Evolutionary conservation across 2,797 vertebrate species (phyloP), one percentile per base, ranked within the genome.

Genomic region (Falco columbarius): DNA sequence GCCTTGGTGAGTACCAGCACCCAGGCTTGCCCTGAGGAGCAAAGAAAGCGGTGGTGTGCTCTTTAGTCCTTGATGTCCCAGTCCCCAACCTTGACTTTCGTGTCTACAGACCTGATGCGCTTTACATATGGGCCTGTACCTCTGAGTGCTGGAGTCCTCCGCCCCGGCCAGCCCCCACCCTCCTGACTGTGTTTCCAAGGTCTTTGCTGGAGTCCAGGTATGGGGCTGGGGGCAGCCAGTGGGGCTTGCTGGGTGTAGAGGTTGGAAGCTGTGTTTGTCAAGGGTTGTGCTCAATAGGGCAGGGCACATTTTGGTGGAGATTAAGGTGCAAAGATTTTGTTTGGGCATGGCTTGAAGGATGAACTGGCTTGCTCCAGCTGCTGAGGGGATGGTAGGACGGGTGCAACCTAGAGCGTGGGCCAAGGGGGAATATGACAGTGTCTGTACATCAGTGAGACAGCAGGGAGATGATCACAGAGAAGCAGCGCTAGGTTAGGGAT

Each of bases 191-290:
- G 12, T 54, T 79, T 72, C 26, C 40, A 61, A 67, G 0, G 12
- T 49, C 52, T 49, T 67, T 72, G 49, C 66, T 56, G 67, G 54
- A 65, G 30, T 74, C 15, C 0, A 2, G 66, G 30, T 26, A 55
- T 0, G 0, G 54, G 42, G 30, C 51, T 52, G 22, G 36, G 14
- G 30, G 7, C n/a, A 74, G 54, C 12, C 58, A 23, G 10, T 22
- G 56, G 21, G 22, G 52, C 12, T 63, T 67, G n/a, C 42, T 58
- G 34, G 36, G 15, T 63, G 30, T 17, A 19, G 44, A 59, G 62
- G 12, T 24, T 68, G 32, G 55, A 82, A 85, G 26, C 10, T 68
- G 21, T 46, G 36, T 40, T 90, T 72, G 68, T 24, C 17, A 55
- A 30, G 17, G 36, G 9, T n/a, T 65, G 72, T n/a, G n/a, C n/a